These are phyloP conservation scores for Narcine bancroftii DNA, from an alignment of 2,113 vertebrate genomes.

Conservation along the genomic window DNA sequence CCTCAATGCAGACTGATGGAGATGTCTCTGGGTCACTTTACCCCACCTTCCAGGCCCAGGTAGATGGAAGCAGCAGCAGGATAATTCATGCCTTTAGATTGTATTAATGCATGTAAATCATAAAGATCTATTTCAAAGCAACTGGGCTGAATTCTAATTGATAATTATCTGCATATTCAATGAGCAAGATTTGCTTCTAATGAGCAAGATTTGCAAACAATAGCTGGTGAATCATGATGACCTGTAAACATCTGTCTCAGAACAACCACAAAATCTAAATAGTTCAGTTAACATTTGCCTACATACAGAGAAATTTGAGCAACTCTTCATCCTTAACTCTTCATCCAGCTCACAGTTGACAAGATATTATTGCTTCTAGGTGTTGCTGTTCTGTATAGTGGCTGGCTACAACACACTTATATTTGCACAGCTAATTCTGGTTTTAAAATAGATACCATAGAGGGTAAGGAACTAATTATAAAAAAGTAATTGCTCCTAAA, in stretches of 20 bases:
- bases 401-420: not conserved
- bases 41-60: not conserved
- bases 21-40: not conserved
- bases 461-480: not conserved
- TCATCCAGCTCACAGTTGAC: not conserved
- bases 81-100: not conserved
- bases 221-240: not conserved
- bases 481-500: not conserved
- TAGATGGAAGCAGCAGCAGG: not conserved
- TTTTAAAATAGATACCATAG: not conserved
- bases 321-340: not conserved
- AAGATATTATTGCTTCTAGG: not conserved
- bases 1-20: not conserved
- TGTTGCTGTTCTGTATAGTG: not conserved
- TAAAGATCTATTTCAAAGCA: not conserved
- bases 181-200: not conserved
- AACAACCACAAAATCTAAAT: not conserved
- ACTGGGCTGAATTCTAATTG: not conserved
- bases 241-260: not conserved
- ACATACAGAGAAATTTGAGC: not conserved
- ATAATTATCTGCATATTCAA: constrained; percentile 3
- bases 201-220: not conserved
- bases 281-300: not conserved
- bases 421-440: not conserved
- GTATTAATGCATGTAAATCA: not conserved